Evolutionary conservation across 2,113 vertebrate genomes (phyloP).

Genomic region (Eulemur macaco): DNA sequence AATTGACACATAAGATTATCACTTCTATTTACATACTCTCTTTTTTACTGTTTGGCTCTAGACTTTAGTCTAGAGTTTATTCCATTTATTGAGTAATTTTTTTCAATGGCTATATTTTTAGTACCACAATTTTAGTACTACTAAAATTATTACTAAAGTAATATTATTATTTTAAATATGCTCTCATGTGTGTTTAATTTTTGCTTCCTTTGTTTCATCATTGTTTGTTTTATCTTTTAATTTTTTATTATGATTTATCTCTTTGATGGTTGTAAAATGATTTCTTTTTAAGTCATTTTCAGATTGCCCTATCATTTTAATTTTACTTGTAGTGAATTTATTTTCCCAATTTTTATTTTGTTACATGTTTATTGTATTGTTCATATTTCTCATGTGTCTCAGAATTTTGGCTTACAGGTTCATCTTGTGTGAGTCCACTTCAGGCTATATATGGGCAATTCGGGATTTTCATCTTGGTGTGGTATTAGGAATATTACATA

Average conservation of each 20-base stretch:
- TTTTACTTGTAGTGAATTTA: background rate
- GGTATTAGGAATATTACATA: background rate
- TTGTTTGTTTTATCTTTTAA: background rate
- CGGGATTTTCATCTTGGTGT: background rate
- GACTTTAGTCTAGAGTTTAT: background rate
- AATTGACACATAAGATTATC: background rate
- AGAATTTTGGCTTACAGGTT: background rate
- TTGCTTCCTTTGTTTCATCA: background rate
- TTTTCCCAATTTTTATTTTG: background rate
- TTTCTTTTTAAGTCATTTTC: background rate
- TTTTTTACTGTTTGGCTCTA: background rate
- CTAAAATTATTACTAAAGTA: no score
- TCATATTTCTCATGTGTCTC: background rate
- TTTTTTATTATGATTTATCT: slow-evolving; percentile 10
- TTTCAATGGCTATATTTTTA: background rate
- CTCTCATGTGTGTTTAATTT: background rate
- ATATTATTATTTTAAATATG: background rate
- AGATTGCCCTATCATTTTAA: background rate
- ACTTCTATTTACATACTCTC: background rate
- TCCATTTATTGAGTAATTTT: background rate
- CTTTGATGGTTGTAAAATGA: background rate
- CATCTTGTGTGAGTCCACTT: background rate
- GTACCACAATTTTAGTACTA: background rate
- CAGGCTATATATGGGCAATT: background rate
- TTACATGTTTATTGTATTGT: background rate